These are phyloP conservation scores for Argentina silus DNA, from an alignment of 2,797 vertebrate species.

Conservation along the genomic window DNA sequence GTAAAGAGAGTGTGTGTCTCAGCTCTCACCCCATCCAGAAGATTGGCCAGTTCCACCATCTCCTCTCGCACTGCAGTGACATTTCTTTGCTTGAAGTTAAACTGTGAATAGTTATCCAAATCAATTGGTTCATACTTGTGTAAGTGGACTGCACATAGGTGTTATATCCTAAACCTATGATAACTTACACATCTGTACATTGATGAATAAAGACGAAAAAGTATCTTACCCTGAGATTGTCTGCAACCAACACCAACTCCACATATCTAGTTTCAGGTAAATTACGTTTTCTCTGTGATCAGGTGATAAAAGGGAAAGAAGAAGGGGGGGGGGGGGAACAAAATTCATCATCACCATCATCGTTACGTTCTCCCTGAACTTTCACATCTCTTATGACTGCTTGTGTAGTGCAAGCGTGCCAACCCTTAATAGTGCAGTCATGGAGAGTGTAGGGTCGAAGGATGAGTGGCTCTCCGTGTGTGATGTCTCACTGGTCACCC, in stretches of 20 bases:
- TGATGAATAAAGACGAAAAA: too few species aligned
- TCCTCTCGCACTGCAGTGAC: slow-evolving; percentile 74
- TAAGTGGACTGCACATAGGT: not conserved
- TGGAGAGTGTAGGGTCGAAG: slow-evolving; percentile 52
- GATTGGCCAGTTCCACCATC: slow-evolving; percentile 82
- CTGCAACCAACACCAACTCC: slow-evolving; percentile 87
- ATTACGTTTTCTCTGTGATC: slow-evolving; percentile 79
- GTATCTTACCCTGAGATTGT: slow-evolving; percentile 82
- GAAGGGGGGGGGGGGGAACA: not conserved
- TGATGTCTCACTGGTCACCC: slow-evolving; percentile 64
- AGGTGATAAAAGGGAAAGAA: slow-evolving; percentile 8
- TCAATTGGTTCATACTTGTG: slow-evolving; percentile 10
- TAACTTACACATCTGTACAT: not conserved
- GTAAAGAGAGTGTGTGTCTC: not conserved
- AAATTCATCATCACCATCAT: not conserved
- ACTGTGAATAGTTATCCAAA: slow-evolving; percentile 72
- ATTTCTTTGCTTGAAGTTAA: slow-evolving; percentile 64
- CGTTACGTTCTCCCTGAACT: not conserved
- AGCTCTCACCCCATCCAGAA: slow-evolving; percentile 84
- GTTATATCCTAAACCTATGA: not conserved
- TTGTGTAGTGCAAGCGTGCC: not conserved
- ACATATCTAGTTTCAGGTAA: slow-evolving; percentile 84
- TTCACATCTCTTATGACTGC: slow-evolving; percentile 13
- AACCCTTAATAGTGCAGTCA: slow-evolving; percentile 67
- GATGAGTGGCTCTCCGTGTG: slow-evolving; percentile 24